These are phyloP conservation scores for Pogonognathellus flavescens DNA, from an alignment of 1,140 invertebrate species.

Conservation along the genomic window DNA sequence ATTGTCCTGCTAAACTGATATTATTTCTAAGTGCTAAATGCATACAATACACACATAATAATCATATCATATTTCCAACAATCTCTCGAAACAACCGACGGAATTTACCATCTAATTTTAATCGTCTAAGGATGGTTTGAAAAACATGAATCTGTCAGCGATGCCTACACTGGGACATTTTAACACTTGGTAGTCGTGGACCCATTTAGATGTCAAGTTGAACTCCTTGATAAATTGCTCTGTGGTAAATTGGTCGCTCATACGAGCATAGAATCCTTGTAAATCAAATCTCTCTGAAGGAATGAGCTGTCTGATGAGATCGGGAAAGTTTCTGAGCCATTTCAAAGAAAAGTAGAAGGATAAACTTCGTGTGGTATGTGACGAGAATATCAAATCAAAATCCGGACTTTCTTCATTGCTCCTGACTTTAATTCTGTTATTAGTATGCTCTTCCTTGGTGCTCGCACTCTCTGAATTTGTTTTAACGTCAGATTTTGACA, in stretches of 20 bases:
- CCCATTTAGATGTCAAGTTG: slow-evolving; percentile 60
- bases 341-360: slow-evolving; percentile 66
- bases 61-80: background rate
- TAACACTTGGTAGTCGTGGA: slow-evolving; percentile 54
- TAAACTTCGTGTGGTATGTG: slow-evolving; percentile 51
- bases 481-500: slow-evolving; percentile 3
- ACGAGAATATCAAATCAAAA: slow-evolving; percentile 62
- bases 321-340: slow-evolving; percentile 64
- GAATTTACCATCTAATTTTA: slow-evolving; percentile 22
- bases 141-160: slow-evolving; percentile 65
- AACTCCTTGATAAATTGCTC: slow-evolving; percentile 56
- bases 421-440: background rate
- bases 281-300: slow-evolving; percentile 66
- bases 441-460: background rate
- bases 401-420: slow-evolving; percentile 55
- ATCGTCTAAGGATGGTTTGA: slow-evolving; percentile 57
- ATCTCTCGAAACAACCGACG: background rate
- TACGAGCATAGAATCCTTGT: slow-evolving; percentile 61
- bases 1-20: too few relatives aligned
- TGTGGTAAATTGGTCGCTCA: slow-evolving; percentile 60
- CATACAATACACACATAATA: background rate
- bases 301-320: slow-evolving; percentile 65
- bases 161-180: slow-evolving; percentile 60
- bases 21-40: background rate
- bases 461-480: background rate